Percentiles rank a stretch among this genome's conserved stretches.
Evolutionary conservation across 2,797 vertebrate species (phyloP).

Genomic region (Fistularia tabacaria): DNA sequence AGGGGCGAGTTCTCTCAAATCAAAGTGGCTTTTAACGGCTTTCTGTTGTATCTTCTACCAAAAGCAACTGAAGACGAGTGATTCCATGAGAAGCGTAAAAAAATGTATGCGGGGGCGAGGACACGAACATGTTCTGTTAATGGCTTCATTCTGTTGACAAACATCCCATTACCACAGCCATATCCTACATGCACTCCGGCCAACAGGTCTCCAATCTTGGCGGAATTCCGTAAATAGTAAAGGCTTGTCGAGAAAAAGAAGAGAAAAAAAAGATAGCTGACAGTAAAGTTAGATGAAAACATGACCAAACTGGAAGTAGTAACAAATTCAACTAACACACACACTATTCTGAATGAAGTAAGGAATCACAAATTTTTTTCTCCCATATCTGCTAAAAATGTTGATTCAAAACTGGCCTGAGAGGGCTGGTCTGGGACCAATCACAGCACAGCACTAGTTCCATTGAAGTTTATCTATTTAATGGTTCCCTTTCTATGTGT

Average conservation of each 20-base stretch:
- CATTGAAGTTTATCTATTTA: too few species aligned
- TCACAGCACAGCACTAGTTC: too few species aligned
- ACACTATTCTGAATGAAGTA: too few species aligned
- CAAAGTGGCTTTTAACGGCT: slow-evolving; percentile 55
- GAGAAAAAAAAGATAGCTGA: slow-evolving; percentile 1
- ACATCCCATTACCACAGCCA: slow-evolving; percentile 40
- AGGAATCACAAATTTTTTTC: too few species aligned
- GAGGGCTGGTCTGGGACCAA: too few species aligned
- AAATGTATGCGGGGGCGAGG: neutral
- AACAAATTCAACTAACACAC: too few species aligned
- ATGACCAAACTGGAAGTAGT: too few species aligned
- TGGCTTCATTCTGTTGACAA: slow-evolving; percentile 38
- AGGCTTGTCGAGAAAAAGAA: neutral
- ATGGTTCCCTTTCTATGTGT: too few species aligned
- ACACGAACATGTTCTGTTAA: slow-evolving; percentile 25
- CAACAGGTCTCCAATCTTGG: slow-evolving; percentile 35
- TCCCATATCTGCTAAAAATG: too few species aligned
- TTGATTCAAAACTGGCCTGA: too few species aligned
- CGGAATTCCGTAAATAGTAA: slow-evolving; percentile 7
- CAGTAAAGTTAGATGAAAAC: neutral
- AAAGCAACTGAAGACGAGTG: slow-evolving; percentile 22
- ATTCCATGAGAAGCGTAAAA: slow-evolving; percentile 5
- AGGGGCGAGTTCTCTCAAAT: slow-evolving; percentile 29
- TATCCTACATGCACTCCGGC: too few species aligned
- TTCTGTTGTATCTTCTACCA: slow-evolving; percentile 20